Evolutionary conservation across 2,888 invertebrate genomes (phyloP).

Genomic region (Pteria penguin): DNA sequence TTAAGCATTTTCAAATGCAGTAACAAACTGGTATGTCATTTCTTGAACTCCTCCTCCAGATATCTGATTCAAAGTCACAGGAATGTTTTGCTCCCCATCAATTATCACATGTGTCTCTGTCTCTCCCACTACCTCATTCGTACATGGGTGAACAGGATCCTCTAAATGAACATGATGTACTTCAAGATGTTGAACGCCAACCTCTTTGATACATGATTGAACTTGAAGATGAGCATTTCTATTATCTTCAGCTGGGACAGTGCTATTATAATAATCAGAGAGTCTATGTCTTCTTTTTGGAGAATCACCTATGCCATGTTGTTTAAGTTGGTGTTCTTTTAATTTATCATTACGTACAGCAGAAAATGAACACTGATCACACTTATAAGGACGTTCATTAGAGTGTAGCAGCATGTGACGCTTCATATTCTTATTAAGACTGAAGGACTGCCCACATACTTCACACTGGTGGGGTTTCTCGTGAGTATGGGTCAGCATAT

Average conservation of each 20-base stretch:
- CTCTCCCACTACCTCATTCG: not conserved
- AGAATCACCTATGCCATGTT: conserved; percentile 74
- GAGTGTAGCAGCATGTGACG: conserved; percentile 79
- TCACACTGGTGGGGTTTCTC: conserved; percentile 83
- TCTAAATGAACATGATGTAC: not conserved
- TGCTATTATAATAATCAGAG: not conserved
- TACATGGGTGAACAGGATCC: not conserved
- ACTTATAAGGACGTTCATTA: conserved; percentile 75
- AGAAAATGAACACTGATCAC: conserved; percentile 81
- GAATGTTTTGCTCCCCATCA: not conserved
- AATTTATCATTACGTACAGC: conserved; percentile 82
- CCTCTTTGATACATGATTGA: not conserved
- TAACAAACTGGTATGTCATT: not conserved
- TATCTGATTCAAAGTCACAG: not conserved
- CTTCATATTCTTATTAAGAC: conserved; percentile 82
- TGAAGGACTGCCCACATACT: conserved; percentile 83
- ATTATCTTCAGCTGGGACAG: not conserved
- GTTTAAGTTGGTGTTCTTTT: conserved; percentile 81
- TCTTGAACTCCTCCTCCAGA: not conserved
- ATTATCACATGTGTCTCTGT: not conserved
- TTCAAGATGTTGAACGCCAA: not conserved
- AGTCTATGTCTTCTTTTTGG: conserved; percentile 59
- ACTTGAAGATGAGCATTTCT: not conserved
- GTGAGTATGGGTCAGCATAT: conserved; percentile 82
- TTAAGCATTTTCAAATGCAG: no score